Evolutionary conservation across 1,140 invertebrate species (phyloP), one percentile per base, ranked within the genome.

Genomic region (Bradynema listronoti): DNA sequence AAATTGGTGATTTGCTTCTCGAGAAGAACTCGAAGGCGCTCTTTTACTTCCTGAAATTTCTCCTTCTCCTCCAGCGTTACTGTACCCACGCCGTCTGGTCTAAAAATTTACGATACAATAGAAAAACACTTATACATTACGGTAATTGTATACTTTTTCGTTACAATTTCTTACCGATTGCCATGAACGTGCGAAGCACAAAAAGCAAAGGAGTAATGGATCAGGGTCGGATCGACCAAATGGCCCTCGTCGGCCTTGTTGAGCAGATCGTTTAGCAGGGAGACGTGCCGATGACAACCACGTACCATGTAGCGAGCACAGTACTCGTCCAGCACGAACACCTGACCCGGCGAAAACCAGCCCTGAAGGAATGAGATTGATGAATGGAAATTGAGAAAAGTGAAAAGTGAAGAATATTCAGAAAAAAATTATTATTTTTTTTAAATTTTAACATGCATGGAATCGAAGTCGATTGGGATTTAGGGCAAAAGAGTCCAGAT

Each of bases 1-100:
- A 98, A 98, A 84, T 98, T 94, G 2, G 94, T 98, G 58, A 99
- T 95, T 84, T 99, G 94, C 80, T 93, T 87, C 80, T 98, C 93
- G 43, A 99, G 81, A 55, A 97, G 82, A 68, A 90, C 85, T 73
- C 89, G 85, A 52, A 99, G 82, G 47, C 92, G 83, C 74, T 97
- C 92, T 80, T 96, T 97, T 58, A 98, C 89, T 78, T 94, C 90
- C 57, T 91, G 87, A 81, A 97, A 99, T 76, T 91, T 91, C 73
- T 96, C 91, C 78, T 93, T 95, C 79, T 99, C 95, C 78, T 93
- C 91, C 72, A 90, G 85, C 3, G 90, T 90, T 58, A 99, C 93
- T 68, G 93, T 97, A 61, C 92, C 92, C 62, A 97, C 91, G 16
- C 93, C 92, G 81, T 97, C 94, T 29, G 93, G 91, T 81, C 91